These are phyloP conservation scores for Allolobophora icterica DNA, from an alignment of 2,888 invertebrate genomes.

Conservation along the genomic window DNA sequence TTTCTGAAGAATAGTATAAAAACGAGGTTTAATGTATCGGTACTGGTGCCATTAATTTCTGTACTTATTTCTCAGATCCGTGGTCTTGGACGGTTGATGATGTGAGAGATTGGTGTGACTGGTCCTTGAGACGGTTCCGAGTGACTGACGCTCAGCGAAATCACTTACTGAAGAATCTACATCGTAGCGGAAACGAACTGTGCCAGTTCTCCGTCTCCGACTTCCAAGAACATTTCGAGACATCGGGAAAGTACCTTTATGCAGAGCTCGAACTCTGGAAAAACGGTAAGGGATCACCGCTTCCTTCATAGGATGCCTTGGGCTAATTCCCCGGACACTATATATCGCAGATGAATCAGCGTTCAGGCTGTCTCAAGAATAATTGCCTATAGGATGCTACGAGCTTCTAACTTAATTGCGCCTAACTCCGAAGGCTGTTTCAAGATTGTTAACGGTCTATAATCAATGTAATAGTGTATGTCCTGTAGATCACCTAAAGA, in stretches of 20 bases:
- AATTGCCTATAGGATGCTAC: neutral
- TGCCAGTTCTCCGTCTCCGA: constrained; percentile 82
- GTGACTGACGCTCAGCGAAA: neutral
- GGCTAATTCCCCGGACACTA: too few relatives aligned
- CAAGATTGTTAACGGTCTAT: neutral
- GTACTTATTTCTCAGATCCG: neutral
- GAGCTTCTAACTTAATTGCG: neutral
- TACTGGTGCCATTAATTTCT: neutral
- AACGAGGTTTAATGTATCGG: neutral
- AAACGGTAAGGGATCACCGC: constrained; percentile 68
- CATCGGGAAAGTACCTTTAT: constrained; percentile 74
- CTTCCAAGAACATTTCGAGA: constrained; percentile 70
- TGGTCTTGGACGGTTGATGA: neutral
- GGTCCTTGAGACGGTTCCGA: neutral
- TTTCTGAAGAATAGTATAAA: neutral
- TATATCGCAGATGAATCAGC: too few relatives aligned
- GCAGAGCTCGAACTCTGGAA: constrained; percentile 92
- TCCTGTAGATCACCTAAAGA: too few relatives aligned
- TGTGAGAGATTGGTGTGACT: neutral
- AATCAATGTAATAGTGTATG: neutral
- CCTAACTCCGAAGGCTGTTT: neutral
- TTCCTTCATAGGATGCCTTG: neutral
- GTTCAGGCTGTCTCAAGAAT: too few relatives aligned
- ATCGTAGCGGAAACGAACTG: constrained; percentile 59
- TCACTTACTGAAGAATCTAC: constrained; percentile 60